Evolutionary conservation across 2,797 vertebrate species (phyloP).

Genomic region (Sebastes taczanowskii): DNA sequence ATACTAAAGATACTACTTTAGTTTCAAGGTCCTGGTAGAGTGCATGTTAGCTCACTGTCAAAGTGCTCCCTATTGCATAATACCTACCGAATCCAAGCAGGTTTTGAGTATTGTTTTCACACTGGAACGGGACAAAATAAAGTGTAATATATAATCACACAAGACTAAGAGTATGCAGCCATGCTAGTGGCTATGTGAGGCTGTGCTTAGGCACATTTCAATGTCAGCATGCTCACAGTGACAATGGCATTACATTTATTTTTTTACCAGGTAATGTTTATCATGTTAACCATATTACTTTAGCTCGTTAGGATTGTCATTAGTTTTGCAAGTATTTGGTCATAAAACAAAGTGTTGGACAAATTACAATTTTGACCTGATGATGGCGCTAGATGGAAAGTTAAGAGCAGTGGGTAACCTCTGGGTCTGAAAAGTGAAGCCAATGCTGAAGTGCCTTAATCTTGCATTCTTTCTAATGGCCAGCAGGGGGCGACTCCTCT

Average conservation of each 20-base stretch:
- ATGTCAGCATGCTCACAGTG: neutral
- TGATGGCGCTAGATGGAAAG: too few relatives aligned
- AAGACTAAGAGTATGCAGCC: neutral
- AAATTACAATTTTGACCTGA: neutral
- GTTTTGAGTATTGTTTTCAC: neutral
- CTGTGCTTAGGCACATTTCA: too few relatives aligned
- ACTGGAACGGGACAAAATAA: too few relatives aligned
- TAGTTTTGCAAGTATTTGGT: neutral
- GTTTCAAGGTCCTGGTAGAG: neutral
- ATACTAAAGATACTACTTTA: neutral
- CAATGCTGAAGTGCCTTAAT: too few relatives aligned
- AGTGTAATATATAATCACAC: neutral
- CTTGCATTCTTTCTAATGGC: fast-evolving
- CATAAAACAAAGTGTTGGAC: neutral
- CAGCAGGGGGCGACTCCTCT: too few relatives aligned
- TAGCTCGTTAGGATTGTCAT: neutral
- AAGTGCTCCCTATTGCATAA: neutral
- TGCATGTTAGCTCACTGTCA: neutral
- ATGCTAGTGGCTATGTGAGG: too few relatives aligned
- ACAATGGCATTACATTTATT: neutral
- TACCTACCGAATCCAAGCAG: neutral
- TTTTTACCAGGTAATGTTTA: neutral
- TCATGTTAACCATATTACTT: neutral
- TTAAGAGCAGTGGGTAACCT: too few relatives aligned
- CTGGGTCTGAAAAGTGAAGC: neutral